A percentile compares a stretch with the other conserved stretches of the same genome.
Evolutionary conservation across 2,888 invertebrate genomes (phyloP).

Genomic region (Salticus scenicus): DNA sequence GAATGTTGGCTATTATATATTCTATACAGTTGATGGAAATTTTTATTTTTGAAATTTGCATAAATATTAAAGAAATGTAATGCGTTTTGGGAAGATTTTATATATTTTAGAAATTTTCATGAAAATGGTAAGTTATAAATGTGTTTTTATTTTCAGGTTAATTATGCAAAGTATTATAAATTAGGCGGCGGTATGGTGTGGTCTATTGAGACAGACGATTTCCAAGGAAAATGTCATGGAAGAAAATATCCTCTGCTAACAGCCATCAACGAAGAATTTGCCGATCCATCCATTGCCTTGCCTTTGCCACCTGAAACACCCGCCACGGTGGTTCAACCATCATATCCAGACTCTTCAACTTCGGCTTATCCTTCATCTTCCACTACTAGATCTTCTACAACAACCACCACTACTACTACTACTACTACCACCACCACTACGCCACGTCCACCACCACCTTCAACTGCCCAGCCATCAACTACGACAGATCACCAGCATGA

Average conservation of each 20-base stretch:
- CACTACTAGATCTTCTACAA: slow-evolving; percentile 24
- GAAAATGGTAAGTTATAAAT: no score
- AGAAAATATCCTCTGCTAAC: slow-evolving; percentile 80
- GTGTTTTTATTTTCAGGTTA: slow-evolving; percentile 43
- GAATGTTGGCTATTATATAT: no score
- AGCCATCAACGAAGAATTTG: slow-evolving; percentile 68
- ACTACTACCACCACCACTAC: slow-evolving; percentile 37
- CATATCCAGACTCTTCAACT: background rate
- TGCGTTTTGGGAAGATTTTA: no score
- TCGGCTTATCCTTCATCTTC: slow-evolving; percentile 4
- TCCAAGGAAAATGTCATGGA: slow-evolving; percentile 80
- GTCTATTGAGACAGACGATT: slow-evolving; percentile 88
- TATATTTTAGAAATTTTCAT: no score
- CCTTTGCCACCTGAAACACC: slow-evolving; percentile 61
- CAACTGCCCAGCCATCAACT: slow-evolving; percentile 27
- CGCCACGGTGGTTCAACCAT: background rate
- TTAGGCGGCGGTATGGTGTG: slow-evolving; percentile 84
- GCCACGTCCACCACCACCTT: slow-evolving; percentile 17
- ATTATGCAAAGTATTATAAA: slow-evolving; percentile 69
- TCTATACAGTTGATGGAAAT: no score
- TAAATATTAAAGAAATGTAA: no score
- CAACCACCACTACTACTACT: slow-evolving; percentile 31
- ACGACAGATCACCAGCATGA: slow-evolving; percentile 42
- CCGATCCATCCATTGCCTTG: slow-evolving; percentile 46
- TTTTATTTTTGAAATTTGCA: no score